Conservation (phyloP, 2,888 invertebrate genomes). For the Aphodius sticticus region DNA sequence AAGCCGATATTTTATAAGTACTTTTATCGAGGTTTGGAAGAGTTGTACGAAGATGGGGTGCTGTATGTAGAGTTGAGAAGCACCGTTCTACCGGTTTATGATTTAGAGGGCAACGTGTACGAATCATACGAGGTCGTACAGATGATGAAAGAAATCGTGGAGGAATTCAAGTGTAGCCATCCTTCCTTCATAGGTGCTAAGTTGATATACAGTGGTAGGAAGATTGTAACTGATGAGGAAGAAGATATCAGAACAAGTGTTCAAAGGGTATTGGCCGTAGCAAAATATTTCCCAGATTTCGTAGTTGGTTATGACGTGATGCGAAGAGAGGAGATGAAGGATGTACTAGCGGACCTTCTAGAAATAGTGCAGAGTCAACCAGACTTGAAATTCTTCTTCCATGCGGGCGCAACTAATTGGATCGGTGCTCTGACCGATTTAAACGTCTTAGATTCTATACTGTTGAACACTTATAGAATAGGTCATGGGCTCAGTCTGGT, state of each 20-base stretch:
- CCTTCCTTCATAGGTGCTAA: conserved; percentile 68
- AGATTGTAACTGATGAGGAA: conserved; percentile 57
- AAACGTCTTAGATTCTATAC: conserved; percentile 78
- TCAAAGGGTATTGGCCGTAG: conserved; percentile 53
- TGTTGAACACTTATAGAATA: conserved; percentile 76
- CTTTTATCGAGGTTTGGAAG: conserved; percentile 64
- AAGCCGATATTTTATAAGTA: conserved; percentile 60
- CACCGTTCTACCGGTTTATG: conserved; percentile 26
- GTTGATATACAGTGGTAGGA: conserved; percentile 68
- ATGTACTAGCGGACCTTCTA: conserved; percentile 69
- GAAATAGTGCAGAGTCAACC: conserved; percentile 63
- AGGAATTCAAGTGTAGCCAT: conserved; percentile 64
- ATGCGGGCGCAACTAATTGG: conserved; percentile 86
- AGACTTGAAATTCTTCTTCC: conserved; percentile 75
- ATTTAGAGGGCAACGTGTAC: conserved; percentile 59
- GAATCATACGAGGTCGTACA: conserved; percentile 61
- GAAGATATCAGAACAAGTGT: conserved; percentile 55
- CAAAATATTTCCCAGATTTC: conserved; percentile 67
- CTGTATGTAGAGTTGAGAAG: conserved; percentile 68
- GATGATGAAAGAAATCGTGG: conserved; percentile 61
- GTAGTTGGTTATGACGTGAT: conserved; percentile 84
- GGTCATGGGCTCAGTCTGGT: conserved; percentile 80
- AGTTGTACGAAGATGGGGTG: conserved; percentile 69
- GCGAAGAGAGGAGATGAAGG: conserved; percentile 56
- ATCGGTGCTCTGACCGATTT: conserved; percentile 71